Base-by-base conservation (phyloP, 2,888 invertebrate genomes). In the Galeopsomyia nigrocyanea region DNA sequence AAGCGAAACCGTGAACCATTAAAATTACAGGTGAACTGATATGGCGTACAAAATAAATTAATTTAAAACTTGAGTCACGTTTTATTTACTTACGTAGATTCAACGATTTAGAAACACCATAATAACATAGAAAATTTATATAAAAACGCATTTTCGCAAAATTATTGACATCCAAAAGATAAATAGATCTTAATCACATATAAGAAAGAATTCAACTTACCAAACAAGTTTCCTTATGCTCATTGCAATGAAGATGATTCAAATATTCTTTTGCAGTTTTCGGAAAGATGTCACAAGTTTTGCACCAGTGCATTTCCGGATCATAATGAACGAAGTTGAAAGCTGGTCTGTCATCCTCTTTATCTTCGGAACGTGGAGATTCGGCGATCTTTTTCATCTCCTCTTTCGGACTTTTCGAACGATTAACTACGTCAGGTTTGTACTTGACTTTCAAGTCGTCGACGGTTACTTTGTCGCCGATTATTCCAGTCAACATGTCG, bases 261-360 rank as follows among this genome's bases (percentile, higher is more conserved):
- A 96, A 87, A 85, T 93, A 94, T 84, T 95, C 94, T 85, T 95
- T 94, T 64, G 95, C 95, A 2, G 95, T 94, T 82, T 93, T 91
- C 46, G 95, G 95, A 86, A 96, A 96, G 80, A 93, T 92, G 85
- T 94, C 92, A 87, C 96, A 96, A 62, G 92, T 90, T 68, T 94
- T 90, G 85, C 95, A 96, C 96, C 96, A 96, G 84, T 95, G 95
- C 90, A 94, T 92, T 87, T 95, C 95, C 0, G 95, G 94, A 87
- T 96, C 95, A 83, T 94, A 95, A 87, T 94, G 94, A 66, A 94
- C 92, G 82, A 93, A 94, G 90, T 94, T 95, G 86, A 90, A 92
- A 84, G 90, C 89, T 64, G 87, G 87, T 75, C 85, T 87, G 65
- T 86, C 88, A 66, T 84, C 80, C 6, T 84, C 69, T 63, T 53